Percentiles rank a stretch among this genome's conserved stretches.
These are phyloP conservation scores for Octopus bimaculoides DNA, from an alignment of 1,140 invertebrate species.

Conservation along the genomic window DNA sequence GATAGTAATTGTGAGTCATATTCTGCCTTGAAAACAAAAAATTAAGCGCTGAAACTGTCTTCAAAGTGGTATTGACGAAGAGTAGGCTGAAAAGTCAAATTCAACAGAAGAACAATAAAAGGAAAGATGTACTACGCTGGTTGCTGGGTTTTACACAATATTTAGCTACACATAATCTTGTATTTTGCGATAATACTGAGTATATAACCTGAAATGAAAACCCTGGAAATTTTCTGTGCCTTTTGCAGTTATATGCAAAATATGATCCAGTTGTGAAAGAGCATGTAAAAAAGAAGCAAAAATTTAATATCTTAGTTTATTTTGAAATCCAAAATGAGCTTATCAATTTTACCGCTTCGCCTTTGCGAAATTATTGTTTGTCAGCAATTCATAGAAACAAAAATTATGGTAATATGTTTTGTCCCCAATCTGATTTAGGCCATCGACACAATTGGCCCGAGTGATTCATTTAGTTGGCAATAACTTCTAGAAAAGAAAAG, in stretches of 20 bases:
- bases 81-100: too few relatives aligned
- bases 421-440: not conserved
- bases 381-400: not conserved
- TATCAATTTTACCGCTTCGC: not conserved
- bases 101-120: too few relatives aligned
- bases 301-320: not conserved
- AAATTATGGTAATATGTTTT: not conserved
- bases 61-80: too few relatives aligned
- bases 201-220: not conserved
- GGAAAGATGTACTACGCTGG: too few relatives aligned
- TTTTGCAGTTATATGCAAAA: not conserved
- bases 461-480: not conserved
- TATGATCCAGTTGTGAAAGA: conserved; percentile 2
- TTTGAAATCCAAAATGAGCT: not conserved
- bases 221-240: conserved; percentile 1
- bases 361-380: not conserved
- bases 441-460: conserved; percentile 1
- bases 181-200: not conserved
- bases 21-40: not conserved
- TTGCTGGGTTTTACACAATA: too few relatives aligned
- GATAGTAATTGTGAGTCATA: not conserved
- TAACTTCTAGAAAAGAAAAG: conserved; percentile 2
- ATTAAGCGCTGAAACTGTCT: too few relatives aligned
- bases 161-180: not conserved
- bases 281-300: not conserved